Percentiles rank a stretch among this genome's conserved stretches.
phyloP scores from a whole-genome alignment of 2,113 vertebrate genomes.

The Ammodramus savannarum region DNA sequence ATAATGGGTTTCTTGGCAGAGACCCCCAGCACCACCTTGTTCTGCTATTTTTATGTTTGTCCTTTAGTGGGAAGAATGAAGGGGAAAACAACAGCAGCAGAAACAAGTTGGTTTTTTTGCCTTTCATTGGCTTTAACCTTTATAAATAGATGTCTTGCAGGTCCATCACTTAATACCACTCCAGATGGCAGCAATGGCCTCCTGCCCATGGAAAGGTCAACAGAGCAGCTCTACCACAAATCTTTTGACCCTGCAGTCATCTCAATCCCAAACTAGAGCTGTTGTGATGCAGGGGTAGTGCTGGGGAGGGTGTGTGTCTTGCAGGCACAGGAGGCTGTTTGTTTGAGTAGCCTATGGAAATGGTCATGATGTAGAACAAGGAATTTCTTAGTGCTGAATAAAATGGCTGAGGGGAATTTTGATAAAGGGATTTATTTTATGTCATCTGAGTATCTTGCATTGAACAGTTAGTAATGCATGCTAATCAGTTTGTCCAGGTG shows the following conservation, averaged over 20 bases:
- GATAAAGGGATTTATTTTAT: background rate
- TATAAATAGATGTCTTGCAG: background rate
- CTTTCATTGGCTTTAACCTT: background rate
- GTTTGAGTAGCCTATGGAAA: background rate
- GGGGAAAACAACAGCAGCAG: background rate
- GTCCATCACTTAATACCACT: background rate
- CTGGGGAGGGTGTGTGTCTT: background rate
- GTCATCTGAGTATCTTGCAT: background rate
- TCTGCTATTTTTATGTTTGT: background rate
- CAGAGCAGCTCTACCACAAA: background rate
- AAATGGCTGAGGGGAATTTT: background rate
- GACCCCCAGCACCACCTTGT: background rate
- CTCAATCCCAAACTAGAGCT: background rate
- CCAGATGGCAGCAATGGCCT: background rate
- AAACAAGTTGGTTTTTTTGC: background rate
- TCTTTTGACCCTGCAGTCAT: fast-evolving
- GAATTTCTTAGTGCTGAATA: background rate
- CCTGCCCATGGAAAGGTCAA: background rate
- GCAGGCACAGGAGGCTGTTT: background rate
- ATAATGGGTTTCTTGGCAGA: background rate
- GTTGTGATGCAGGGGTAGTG: background rate
- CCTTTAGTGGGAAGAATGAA: background rate
- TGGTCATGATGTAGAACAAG: background rate
- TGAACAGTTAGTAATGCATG: background rate
- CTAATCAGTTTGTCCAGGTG: background rate